These are phyloP conservation scores for Hipposideros armiger DNA, from an alignment of 2,113 vertebrate species.

Conservation along the genomic window DNA sequence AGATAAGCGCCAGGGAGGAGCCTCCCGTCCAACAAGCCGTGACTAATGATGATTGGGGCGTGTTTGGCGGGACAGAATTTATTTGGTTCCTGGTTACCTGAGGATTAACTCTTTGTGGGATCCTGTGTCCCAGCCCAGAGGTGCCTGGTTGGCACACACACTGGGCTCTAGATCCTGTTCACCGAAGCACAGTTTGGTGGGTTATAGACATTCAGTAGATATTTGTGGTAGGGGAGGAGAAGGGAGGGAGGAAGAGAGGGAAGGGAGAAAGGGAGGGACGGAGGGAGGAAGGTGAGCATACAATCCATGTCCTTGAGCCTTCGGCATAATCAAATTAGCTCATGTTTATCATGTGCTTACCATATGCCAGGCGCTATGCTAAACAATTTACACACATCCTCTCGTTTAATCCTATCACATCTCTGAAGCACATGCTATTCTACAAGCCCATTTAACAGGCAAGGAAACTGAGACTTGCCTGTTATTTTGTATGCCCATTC, in stretches of 20 bases:
- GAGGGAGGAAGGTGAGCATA: background rate
- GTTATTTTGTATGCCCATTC: background rate
- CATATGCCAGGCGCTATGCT: accelerated
- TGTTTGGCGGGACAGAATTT: slow-evolving; percentile 88
- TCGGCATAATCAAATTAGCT: background rate
- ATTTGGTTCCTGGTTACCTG: slow-evolving; percentile 87
- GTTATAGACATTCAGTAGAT: background rate
- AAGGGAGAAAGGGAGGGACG: accelerated
- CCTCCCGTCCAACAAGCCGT: slow-evolving; percentile 91
- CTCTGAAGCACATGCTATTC: too few species aligned
- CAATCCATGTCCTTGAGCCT: background rate
- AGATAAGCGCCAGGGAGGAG: slow-evolving; percentile 88
- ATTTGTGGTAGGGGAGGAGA: background rate
- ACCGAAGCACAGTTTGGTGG: background rate
- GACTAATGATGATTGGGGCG: slow-evolving; percentile 93
- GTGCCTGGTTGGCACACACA: background rate
- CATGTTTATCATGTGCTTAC: background rate
- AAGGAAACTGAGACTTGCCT: background rate
- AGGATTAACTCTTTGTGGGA: slow-evolving; percentile 87
- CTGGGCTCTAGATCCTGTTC: background rate
- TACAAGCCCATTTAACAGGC: background rate
- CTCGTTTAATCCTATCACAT: background rate
- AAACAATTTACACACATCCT: accelerated
- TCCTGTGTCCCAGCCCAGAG: background rate
- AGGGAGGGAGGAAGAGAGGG: accelerated